Base-by-base conservation (phyloP, 2,888 invertebrate species). In the Apotomis turbidana region DNA sequence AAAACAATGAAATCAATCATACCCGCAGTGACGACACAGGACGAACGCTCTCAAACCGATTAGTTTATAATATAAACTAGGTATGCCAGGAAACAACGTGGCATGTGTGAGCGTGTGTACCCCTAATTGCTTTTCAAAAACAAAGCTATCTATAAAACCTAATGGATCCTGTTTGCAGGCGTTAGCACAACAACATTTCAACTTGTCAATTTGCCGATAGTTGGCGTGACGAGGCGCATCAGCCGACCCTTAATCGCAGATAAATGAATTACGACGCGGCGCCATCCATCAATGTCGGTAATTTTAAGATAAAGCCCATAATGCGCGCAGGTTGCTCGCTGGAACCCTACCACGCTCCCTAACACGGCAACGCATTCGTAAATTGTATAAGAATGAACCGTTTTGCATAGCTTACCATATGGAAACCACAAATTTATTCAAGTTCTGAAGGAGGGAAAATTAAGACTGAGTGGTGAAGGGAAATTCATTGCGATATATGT, bases 271-370 rank as follows among this genome's bases (percentile, higher is more conserved):
- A 90, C 83, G 83, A 79, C 76, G 79, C 74, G 78, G 81, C 81
- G 77, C 78, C 87, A 90, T 91, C 90, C 85, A 89, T 90, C 89
- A 90, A 84, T 85, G 89, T 90, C 90, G 79, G 76, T 84, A 85
- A 89, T 89, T 90, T 89, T 87, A 87, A 89, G 87, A 90, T 88
- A 88, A 88, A 88, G 87, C 85, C 86, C 79, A 80, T 84, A 83
- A 82, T 82, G 83, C 78, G 78, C 84, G 77, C 81, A 80, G 80
- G 78, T 81, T 83, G 80, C 77, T 81, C 80, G 61, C 80, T 80
- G 79, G 75, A 70, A 70, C 59, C 70, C 75, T 70, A 68, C 64
- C 51, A 55, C 41, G 41, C 57, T 46, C 59, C 70, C 75, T 70
- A 68, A 60, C 51, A 55, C 41, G 41, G 62, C 52, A 61, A 59